Base-by-base conservation (phyloP, 2,113 vertebrate genomes). In the Paradisaea rubra region DNA sequence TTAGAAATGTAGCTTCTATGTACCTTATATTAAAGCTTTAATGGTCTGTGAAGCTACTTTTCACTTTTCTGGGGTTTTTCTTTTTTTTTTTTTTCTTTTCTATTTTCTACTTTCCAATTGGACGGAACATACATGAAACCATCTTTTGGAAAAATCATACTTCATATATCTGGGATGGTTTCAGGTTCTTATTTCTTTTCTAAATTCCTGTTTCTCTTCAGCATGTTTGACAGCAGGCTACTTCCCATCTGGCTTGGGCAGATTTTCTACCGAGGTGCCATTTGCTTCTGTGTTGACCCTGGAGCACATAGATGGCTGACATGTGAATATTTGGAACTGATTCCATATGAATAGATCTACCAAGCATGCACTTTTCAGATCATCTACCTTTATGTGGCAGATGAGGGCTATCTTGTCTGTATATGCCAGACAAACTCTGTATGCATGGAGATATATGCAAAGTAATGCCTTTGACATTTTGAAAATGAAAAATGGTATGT, bases 401-500 rank as follows among this genome's bases (percentile, higher is more conserved):
- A 59, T 77, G 70, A 80, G 63, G 28, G 73, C 37, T 39, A 18
- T 57, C 41, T 50, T 64, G 14, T 41, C 33, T 33, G 7, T 53
- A 22, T 24, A 60, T 35, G 20, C 57, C 71, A 88, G 57, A 85
- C 39, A 37, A 92, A 78, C 13, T 47, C 52, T 30, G 16, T 25
- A 9, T 57, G n/a, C 49, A 25, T 91, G 83, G 50, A 86, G 54
- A 69, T 63, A 41, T 22, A 35, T 68, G 57, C 63, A 86, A 88
- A 86, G 33, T 60, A 79, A 69, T 69, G 50, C 31, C 39, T 89
- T 37, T 95, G 91, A 88, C 59, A 86, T 92, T 95, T 84, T 83
- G 68, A 83, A 86, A 89, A 31, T 54, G 53, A 65, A 71, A 94
- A 80, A 42, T 42, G 4, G 19, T 39, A 54, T 50, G n/a, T 66